Percentiles rank a stretch among this genome's conserved stretches.
Evolutionary conservation across 2,888 invertebrate species (phyloP).

Genomic region (Villa cingulata): DNA sequence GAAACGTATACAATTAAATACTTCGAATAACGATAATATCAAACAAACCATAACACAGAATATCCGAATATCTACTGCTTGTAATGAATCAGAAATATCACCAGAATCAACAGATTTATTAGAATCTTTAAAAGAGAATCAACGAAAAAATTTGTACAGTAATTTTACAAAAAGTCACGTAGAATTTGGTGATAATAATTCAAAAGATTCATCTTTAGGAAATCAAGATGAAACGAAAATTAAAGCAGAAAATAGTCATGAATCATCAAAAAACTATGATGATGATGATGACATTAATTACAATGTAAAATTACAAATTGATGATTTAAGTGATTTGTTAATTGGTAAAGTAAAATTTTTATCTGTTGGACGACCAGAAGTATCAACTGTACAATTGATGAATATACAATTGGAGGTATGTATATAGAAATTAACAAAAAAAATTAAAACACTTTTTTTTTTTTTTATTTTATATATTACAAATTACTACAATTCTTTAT

Average conservation of each 20-base stretch:
- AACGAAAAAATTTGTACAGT: constrained; percentile 2
- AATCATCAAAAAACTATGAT: too few relatives aligned
- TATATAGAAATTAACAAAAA: too few relatives aligned
- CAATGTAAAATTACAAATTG: constrained; percentile 23
- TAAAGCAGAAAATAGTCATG: constrained; percentile 3
- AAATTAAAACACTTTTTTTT: too few relatives aligned
- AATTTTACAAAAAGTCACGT: constrained; percentile 22
- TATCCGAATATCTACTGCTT: too few relatives aligned
- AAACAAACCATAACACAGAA: constrained; percentile 15
- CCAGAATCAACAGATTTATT: too few relatives aligned
- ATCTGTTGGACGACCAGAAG: constrained; percentile 40
- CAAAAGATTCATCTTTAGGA: neutral
- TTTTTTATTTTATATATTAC: too few relatives aligned
- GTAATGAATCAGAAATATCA: neutral
- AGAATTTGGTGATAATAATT: constrained; percentile 16
- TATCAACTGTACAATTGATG: constrained; percentile 46
- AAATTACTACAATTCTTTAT: too few relatives aligned
- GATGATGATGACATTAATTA: constrained; percentile 13
- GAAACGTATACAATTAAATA: constrained; percentile 37
- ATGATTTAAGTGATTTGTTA: constrained; percentile 36
- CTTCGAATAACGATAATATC: too few relatives aligned
- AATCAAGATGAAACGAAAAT: neutral
- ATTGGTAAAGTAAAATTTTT: constrained; percentile 45
- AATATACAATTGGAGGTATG: constrained; percentile 46
- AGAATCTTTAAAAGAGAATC: too few relatives aligned